phyloP scores from a whole-genome alignment of 2,888 invertebrate genomes.

The Entomobrya proxima region DNA sequence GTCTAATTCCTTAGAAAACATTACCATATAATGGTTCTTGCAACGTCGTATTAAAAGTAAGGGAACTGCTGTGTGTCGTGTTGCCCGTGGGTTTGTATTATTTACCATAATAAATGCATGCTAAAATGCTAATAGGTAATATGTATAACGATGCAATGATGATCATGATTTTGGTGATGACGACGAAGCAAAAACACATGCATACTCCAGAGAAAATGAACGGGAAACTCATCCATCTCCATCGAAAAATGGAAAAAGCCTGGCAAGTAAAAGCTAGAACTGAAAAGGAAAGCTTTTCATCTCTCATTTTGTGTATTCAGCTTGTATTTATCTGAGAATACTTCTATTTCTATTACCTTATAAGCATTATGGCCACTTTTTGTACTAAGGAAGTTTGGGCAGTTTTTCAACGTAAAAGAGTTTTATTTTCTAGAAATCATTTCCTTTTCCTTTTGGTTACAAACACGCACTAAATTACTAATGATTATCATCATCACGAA shows the following conservation, averaged over 20 bases:
- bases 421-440: constrained; percentile 28
- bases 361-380: not conserved
- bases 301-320: not conserved
- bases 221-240: constrained; percentile 31
- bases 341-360: not conserved
- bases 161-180: too few relatives aligned
- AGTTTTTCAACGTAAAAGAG: constrained; percentile 11
- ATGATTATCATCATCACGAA: not conserved
- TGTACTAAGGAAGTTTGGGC: not conserved
- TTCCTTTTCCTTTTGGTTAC: constrained; percentile 25
- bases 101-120: constrained; percentile 21
- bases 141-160: too few relatives aligned
- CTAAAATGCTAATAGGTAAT: too few relatives aligned
- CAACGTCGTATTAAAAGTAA: too few relatives aligned
- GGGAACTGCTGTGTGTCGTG: too few relatives aligned
- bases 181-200: too few relatives aligned
- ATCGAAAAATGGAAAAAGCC: not conserved
- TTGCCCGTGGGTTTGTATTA: constrained; percentile 2
- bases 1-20: too few relatives aligned
- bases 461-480: constrained; percentile 30
- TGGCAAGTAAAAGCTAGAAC: not conserved
- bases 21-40: too few relatives aligned
- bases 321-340: not conserved
- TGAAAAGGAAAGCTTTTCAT: not conserved
- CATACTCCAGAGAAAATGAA: constrained; percentile 5